Conservation (phyloP, 2,797 vertebrate genomes). For the Cyprinodon diabolis region DNA sequence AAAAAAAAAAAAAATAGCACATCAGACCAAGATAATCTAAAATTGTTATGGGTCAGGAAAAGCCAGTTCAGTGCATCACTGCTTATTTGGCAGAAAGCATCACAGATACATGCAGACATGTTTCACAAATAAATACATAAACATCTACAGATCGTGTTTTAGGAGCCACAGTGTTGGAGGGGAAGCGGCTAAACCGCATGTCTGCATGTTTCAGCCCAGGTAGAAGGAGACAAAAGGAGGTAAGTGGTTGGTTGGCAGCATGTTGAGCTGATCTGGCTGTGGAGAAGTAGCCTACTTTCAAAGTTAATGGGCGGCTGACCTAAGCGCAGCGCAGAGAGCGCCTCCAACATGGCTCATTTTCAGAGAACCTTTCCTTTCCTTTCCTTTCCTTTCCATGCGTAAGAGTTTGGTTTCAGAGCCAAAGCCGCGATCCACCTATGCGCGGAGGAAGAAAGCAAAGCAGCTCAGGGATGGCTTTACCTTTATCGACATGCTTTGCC, state of each 20-base stretch:
- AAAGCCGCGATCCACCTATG: conserved; percentile 6
- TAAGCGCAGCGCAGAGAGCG: conserved; percentile 30
- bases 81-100: neutral
- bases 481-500: conserved; percentile 82
- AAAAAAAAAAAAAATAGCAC: too few relatives aligned
- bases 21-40: neutral
- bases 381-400: conserved; percentile 19
- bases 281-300: conserved; percentile 32
- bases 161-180: neutral
- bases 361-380: conserved; percentile 17
- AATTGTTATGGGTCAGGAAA: neutral
- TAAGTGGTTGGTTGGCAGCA: conserved; percentile 12
- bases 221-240: conserved; percentile 56
- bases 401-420: neutral
- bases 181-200: neutral
- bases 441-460: conserved; percentile 9
- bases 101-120: neutral
- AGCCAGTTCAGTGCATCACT: neutral
- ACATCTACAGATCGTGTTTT: neutral
- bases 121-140: neutral
- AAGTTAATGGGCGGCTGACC: conserved; percentile 46
- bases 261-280: conserved; percentile 23
- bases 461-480: conserved; percentile 55
- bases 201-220: conserved; percentile 15
- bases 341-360: conserved; percentile 17